Conservation (phyloP, 2,888 invertebrate genomes). For the Acanthacorydalis orientalis region DNA sequence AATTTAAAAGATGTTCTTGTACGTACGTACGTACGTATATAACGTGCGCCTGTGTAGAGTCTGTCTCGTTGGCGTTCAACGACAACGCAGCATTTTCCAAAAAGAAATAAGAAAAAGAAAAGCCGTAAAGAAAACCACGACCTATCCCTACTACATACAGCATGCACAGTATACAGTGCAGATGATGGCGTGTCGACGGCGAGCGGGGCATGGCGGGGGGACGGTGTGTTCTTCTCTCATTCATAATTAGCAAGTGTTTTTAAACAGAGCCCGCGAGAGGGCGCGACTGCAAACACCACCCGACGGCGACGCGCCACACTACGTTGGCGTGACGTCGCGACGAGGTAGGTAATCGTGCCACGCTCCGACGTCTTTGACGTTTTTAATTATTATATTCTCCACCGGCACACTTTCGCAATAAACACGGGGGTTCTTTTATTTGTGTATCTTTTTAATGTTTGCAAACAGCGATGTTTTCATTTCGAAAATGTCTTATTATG, state of each 20-base stretch:
- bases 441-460: no score
- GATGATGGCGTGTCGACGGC: slow-evolving; percentile 14
- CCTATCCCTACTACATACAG: slow-evolving; percentile 27
- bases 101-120: slow-evolving; percentile 20
- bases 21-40: not conserved
- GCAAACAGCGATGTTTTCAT: no score
- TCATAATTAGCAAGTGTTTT: slow-evolving; percentile 30
- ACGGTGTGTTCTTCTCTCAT: slow-evolving; percentile 15
- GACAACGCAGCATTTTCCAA: slow-evolving; percentile 18
- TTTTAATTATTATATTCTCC: no score
- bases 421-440: no score
- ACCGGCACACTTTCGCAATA: no score
- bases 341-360: no score
- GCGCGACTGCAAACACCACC: not conserved
- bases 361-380: no score
- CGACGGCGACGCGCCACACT: no score
- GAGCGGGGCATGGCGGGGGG: slow-evolving; percentile 6
- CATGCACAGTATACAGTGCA: slow-evolving; percentile 13
- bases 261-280: slow-evolving; percentile 17
- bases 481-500: no score
- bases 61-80: not conserved
- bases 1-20: slow-evolving; percentile 23
- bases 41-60: not conserved
- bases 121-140: slow-evolving; percentile 24
- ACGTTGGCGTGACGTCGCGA: no score